These are phyloP conservation scores for Nilaparvata lugens DNA, from an alignment of 1,140 invertebrate species.

Conservation along the genomic window DNA sequence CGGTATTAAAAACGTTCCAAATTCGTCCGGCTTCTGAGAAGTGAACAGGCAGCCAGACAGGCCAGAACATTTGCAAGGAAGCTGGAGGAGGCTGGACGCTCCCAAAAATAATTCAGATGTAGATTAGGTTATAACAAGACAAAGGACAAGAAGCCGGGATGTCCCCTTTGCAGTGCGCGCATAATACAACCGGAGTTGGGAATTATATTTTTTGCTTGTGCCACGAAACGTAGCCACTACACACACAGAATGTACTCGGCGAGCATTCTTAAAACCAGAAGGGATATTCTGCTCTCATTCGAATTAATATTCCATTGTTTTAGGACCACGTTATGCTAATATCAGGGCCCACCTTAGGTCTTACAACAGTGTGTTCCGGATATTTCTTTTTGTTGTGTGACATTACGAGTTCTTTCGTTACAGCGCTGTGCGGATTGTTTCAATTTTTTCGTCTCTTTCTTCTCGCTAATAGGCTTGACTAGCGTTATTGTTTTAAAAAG, in stretches of 20 bases:
- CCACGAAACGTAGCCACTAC: neutral
- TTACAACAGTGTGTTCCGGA: neutral
- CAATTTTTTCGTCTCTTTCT: no score
- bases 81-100: neutral
- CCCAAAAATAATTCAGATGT: neutral
- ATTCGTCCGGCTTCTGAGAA: no score
- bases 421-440: no score
- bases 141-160: slow-evolving; percentile 2
- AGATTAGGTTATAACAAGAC: neutral
- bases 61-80: no score
- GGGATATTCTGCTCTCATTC: slow-evolving; percentile 1
- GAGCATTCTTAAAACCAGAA: neutral
- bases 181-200: no score
- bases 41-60: no score
- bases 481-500: no score
- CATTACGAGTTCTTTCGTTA: neutral
- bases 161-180: neutral
- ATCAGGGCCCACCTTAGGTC: neutral
- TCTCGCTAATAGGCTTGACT: no score
- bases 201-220: neutral
- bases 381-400: neutral
- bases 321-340: slow-evolving; percentile 2
- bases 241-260: neutral
- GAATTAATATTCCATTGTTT: slow-evolving; percentile 4
- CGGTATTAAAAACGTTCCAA: no score